These are phyloP conservation scores for Mimas tiliae DNA, from an alignment of 2,888 invertebrate species.

Conservation along the genomic window DNA sequence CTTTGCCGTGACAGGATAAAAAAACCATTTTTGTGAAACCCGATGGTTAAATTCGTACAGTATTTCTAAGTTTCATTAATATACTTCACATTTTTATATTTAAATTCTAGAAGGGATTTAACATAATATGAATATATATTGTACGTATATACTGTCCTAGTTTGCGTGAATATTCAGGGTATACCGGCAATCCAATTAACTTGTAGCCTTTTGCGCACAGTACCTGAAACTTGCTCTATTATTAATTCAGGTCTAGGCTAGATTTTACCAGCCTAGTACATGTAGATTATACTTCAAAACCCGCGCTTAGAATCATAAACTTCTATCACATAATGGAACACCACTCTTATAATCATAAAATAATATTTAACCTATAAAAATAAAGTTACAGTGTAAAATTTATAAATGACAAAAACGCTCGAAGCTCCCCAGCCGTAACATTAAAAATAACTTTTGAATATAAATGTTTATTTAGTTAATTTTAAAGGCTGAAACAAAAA, in stretches of 20 bases:
- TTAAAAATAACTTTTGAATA: constrained; percentile 4
- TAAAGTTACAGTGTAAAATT: constrained; percentile 3
- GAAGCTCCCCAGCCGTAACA: neutral
- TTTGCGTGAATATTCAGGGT: neutral
- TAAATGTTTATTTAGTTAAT: constrained; percentile 17
- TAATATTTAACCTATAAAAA: constrained; percentile 12
- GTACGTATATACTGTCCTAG: too few species aligned
- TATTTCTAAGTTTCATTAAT: too few species aligned
- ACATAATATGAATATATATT: too few species aligned
- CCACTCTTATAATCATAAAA: neutral
- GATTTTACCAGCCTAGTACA: neutral
- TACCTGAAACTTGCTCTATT: neutral
- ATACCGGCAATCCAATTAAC: neutral
- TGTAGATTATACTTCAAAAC: neutral
- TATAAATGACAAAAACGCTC: neutral
- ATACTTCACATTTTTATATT: too few species aligned
- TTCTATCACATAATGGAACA: neutral
- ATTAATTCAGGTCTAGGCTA: neutral
- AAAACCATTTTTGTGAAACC: too few species aligned
- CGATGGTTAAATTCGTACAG: too few species aligned
- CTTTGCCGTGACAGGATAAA: too few species aligned
- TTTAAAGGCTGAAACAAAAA: constrained; percentile 18
- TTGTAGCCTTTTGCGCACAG: neutral
- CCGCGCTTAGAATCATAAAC: neutral
- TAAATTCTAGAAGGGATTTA: too few species aligned